Evolutionary conservation across 2,888 invertebrate species (phyloP), one percentile per base, ranked within the genome.

Genomic region (Synanthedon vespiformis): DNA sequence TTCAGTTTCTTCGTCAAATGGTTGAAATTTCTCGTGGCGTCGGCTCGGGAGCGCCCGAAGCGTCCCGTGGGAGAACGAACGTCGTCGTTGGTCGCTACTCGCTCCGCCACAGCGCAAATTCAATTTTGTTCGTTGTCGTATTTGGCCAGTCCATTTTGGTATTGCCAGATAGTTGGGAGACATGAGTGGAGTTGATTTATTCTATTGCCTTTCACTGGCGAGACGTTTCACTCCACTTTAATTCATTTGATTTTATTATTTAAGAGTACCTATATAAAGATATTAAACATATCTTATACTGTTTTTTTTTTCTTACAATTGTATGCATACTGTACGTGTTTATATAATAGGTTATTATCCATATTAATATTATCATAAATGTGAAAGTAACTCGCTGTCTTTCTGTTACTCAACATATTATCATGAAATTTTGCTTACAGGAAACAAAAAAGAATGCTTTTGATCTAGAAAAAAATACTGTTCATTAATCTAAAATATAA

Each of bases 121-220:
- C 75, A 80, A 80, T 80, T 80, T 76, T 65, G 65, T 73, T 69
- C 68, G 68, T 70, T 73, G 65, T 72, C 72, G 74, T 72, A 75
- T 77, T 78, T 72, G 71, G 65, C 61, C 68, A 66, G 70, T 74
- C 72, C 69, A 74, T 78, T 77, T 74, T 69, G 68, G 68, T 72
- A 72, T 77, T 74, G 69, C 66, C 58, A 65, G 69, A 72, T 70
- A 72, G 65, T 64, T 59, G 62, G 58, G 60, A 64, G 67, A 71
- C 69, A 65, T 59, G 53, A 58, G 57, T 48, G 54, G 58, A 68
- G 61, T 67, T 63, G 64, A 69, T 72, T 74, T 71, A 67, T 63
- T 62, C 59, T 55, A 56, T 53, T 56, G 40, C 56, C 57, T 58
- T 61, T 34, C 34, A 63, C 60, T 62, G 66, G 58, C 59, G 60